A percentile compares a stretch with the other conserved stretches of the same genome.
Conservation (phyloP, 92 coral and sea anemone species). For the Micromussa lordhowensis region DNA sequence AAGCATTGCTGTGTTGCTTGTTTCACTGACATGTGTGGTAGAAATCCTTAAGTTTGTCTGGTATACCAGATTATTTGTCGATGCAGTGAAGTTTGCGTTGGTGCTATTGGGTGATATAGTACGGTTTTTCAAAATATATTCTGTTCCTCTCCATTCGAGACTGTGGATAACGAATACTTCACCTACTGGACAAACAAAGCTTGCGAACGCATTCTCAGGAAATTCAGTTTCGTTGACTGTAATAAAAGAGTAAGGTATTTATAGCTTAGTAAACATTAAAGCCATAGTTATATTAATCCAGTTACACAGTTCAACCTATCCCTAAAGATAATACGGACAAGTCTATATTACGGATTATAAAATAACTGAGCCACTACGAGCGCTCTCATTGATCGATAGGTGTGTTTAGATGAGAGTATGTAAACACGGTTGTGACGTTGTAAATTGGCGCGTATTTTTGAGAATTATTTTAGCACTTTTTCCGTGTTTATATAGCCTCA, state of each 20-base stretch:
- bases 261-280: neutral
- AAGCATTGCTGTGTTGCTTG: neutral
- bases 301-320: too few relatives aligned
- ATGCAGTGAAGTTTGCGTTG: neutral
- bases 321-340: too few relatives aligned
- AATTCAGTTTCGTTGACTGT: slow-evolving; percentile 20
- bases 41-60: neutral
- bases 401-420: too few relatives aligned
- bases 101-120: neutral
- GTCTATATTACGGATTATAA: too few relatives aligned
- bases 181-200: slow-evolving; percentile 8
- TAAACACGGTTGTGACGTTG: too few relatives aligned
- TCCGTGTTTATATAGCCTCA: too few relatives aligned
- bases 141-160: slow-evolving; percentile 35
- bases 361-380: too few relatives aligned
- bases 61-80: neutral
- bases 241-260: neutral
- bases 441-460: too few relatives aligned
- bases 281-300: too few relatives aligned
- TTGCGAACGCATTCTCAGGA: neutral
- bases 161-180: slow-evolving; percentile 27
- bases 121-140: slow-evolving; percentile 12
- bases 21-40: neutral
- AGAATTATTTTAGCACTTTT: too few relatives aligned
- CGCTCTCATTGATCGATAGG: too few relatives aligned